These are phyloP conservation scores for Prochilodus magdalenae DNA, from an alignment of 2,113 vertebrate genomes.

Conservation along the genomic window DNA sequence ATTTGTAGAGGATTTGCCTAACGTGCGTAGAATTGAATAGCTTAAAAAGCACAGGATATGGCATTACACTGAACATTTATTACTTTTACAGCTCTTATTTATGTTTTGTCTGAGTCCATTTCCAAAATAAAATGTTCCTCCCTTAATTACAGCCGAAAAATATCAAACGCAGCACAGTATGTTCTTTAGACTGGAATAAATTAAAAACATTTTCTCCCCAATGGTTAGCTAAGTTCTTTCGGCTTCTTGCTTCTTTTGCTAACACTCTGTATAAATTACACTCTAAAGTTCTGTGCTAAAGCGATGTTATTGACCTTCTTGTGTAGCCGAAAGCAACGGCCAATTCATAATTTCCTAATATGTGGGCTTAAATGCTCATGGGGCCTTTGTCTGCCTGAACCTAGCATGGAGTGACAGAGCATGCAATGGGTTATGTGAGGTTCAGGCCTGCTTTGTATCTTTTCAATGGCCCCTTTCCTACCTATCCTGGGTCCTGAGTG, in stretches of 20 bases:
- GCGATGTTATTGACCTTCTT: slow-evolving; percentile 24
- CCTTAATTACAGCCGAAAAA: slow-evolving; percentile 18
- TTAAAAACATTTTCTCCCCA: neutral
- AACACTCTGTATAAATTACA: neutral
- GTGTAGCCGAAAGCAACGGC: slow-evolving; percentile 1
- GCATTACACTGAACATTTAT: neutral
- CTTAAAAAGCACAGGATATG: neutral
- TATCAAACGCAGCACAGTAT: neutral
- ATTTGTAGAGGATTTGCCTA: neutral
- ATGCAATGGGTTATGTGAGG: too few relatives aligned
- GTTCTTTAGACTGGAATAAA: neutral
- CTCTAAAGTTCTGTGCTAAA: neutral
- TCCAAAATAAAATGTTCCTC: neutral
- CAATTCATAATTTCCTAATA: slow-evolving; percentile 9
- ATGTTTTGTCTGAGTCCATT: neutral
- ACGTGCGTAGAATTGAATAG: neutral
- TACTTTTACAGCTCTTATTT: neutral
- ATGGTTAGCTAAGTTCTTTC: neutral
- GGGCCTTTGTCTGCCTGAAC: neutral
- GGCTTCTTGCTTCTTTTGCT: slow-evolving; percentile 3
- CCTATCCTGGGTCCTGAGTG: too few relatives aligned
- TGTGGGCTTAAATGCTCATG: neutral
- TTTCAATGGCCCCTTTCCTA: too few relatives aligned
- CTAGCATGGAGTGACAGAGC: neutral
- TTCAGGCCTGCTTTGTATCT: too few relatives aligned